A percentile compares a stretch with the other conserved stretches of the same genome.
phyloP scores from a whole-genome alignment of 1,140 invertebrate species.

The Meloidogyne floridensis region DNA sequence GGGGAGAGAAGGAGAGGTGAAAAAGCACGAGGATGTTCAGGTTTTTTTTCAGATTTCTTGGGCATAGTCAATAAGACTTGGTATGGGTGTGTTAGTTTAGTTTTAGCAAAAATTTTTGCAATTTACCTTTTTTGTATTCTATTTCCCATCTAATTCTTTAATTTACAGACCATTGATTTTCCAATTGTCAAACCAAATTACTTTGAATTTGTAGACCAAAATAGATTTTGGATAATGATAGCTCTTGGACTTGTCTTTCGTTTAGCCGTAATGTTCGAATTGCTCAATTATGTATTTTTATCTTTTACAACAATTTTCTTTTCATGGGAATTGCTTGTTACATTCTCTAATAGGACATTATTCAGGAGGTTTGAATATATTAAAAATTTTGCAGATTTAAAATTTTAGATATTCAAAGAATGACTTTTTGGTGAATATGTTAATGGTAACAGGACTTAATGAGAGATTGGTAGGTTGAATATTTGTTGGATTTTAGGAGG shows the following conservation, averaged over 20 bases:
- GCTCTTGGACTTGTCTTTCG: conserved; percentile 27
- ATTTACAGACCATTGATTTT: neutral
- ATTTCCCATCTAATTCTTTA: neutral
- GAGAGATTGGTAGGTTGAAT: conserved; percentile 27
- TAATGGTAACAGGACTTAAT: conserved; percentile 39
- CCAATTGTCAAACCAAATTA: neutral
- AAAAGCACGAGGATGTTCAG: neutral
- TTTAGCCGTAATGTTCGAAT: conserved; percentile 26
- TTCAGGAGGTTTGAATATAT: neutral
- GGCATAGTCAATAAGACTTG: neutral
- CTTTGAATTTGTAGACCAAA: conserved; percentile 14
- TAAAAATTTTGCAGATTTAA: neutral
- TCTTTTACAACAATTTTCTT: conserved; percentile 31
- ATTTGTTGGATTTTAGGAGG: no score
- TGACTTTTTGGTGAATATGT: conserved; percentile 34
- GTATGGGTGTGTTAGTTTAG: no score
- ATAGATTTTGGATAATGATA: conserved; percentile 18
- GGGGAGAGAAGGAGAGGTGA: neutral
- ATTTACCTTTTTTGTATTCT: no score
- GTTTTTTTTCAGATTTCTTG: neutral
- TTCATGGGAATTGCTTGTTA: conserved; percentile 8
- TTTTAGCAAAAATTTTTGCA: no score
- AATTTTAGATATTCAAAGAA: conserved; percentile 33
- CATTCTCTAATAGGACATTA: neutral
- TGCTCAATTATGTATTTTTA: conserved; percentile 11